Evolutionary conservation across 1,140 invertebrate species (phyloP).

Genomic region (Euura lappo): DNA sequence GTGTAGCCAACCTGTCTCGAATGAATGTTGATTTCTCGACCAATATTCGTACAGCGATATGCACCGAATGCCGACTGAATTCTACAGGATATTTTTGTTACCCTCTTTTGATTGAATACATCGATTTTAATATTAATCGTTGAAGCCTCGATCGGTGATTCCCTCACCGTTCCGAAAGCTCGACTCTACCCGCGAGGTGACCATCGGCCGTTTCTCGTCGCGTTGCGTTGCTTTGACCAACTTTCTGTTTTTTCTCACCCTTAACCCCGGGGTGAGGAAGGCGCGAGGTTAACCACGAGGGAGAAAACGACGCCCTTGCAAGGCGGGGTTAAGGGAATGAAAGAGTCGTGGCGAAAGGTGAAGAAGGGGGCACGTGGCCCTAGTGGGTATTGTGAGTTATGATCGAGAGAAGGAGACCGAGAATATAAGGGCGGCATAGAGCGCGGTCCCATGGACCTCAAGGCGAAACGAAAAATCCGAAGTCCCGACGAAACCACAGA

Average conservation of each 20-base stretch:
- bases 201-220: background rate
- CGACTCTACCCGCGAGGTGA: background rate
- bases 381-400: conserved; percentile 1
- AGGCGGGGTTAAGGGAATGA: too few relatives aligned
- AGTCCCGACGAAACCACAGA: background rate
- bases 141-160: too few relatives aligned
- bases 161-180: too few relatives aligned
- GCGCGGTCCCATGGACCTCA: background rate
- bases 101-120: background rate
- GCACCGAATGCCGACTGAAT: background rate
- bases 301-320: background rate
- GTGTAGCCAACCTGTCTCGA: background rate
- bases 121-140: background rate
- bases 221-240: conserved; percentile 3
- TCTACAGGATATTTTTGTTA: background rate
- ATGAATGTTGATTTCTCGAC: conserved; percentile 3
- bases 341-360: background rate
- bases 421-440: background rate
- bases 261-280: conserved; percentile 4
- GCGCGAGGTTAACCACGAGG: conserved; percentile 16
- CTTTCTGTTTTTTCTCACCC: conserved; percentile 10
- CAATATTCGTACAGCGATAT: background rate
- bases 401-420: background rate
- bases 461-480: background rate
- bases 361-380: background rate